A percentile compares a stretch with the other conserved stretches of the same genome.
These are phyloP conservation scores for Armadillidium nasatum DNA, from an alignment of 1,140 invertebrate genomes.

Conservation along the genomic window DNA sequence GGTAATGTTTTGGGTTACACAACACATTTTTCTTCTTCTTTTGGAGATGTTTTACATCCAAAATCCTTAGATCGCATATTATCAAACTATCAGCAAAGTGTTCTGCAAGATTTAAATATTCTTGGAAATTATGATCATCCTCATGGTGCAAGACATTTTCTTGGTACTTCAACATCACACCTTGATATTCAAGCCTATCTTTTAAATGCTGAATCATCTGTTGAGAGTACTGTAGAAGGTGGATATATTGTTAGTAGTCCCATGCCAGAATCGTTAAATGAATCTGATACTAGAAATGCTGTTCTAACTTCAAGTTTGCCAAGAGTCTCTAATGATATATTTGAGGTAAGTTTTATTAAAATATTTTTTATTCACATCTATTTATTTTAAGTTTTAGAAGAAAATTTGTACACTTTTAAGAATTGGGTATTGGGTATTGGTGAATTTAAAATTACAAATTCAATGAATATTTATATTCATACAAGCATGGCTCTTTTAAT, in stretches of 20 bases:
- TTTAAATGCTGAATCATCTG: background rate
- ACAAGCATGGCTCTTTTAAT: too few relatives aligned
- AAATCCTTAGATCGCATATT: conserved; percentile 1
- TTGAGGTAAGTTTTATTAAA: too few relatives aligned
- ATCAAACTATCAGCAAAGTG: background rate
- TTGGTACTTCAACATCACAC: background rate
- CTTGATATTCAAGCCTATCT: background rate
- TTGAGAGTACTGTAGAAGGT: background rate
- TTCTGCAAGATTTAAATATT: background rate
- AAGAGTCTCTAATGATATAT: too few relatives aligned
- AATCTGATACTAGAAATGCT: too few relatives aligned
- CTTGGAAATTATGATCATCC: background rate
- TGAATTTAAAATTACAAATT: too few relatives aligned
- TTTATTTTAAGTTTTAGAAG: too few relatives aligned
- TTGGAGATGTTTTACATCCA: background rate
- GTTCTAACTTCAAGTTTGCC: too few relatives aligned
- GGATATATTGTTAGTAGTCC: background rate
- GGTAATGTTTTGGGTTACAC: background rate
- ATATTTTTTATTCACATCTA: too few relatives aligned
- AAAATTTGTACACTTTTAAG: too few relatives aligned
- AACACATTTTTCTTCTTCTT: background rate
- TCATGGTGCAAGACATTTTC: background rate
- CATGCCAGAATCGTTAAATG: background rate
- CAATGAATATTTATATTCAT: too few relatives aligned
- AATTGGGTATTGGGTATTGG: too few relatives aligned